Evolutionary conservation across 1,140 invertebrate genomes (phyloP).

Genomic region (Onthophagus taurus): DNA sequence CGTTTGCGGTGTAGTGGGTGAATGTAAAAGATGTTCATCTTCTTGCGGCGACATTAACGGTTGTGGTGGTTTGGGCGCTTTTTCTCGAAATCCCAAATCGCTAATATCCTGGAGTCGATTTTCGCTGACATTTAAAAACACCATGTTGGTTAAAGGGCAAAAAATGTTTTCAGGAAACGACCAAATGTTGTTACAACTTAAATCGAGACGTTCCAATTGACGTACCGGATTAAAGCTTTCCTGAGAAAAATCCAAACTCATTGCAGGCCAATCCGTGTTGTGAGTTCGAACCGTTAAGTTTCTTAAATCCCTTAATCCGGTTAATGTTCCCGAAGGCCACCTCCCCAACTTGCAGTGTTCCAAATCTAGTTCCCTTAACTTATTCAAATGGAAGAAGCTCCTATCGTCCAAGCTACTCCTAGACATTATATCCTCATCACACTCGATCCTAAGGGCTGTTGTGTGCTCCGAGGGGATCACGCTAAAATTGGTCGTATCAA

Average conservation of each 20-base stretch:
- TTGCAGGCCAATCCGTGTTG: slow-evolving; percentile 66
- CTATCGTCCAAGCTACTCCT: slow-evolving; percentile 62
- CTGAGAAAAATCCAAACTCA: slow-evolving; percentile 66
- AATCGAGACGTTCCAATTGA: slow-evolving; percentile 70
- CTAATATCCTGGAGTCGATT: slow-evolving; percentile 77
- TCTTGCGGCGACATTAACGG: slow-evolving; percentile 52
- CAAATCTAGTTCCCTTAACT: slow-evolving; percentile 66
- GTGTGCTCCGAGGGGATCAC: slow-evolving; percentile 77
- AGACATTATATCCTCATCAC: slow-evolving; percentile 64
- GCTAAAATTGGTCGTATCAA: slow-evolving; percentile 79
- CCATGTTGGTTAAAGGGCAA: slow-evolving; percentile 67
- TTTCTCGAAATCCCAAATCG: slow-evolving; percentile 65
- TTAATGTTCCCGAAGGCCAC: slow-evolving; percentile 63
- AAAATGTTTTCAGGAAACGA: slow-evolving; percentile 76
- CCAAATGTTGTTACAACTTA: slow-evolving; percentile 83
- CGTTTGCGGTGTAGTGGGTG: slow-evolving; percentile 38
- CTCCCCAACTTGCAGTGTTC: slow-evolving; percentile 76
- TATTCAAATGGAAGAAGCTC: slow-evolving; percentile 68
- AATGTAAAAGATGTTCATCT: slow-evolving; percentile 35
- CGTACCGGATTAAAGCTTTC: slow-evolving; percentile 61
- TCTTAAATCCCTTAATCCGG: slow-evolving; percentile 62
- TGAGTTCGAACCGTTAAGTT: slow-evolving; percentile 73
- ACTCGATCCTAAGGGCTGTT: slow-evolving; percentile 65
- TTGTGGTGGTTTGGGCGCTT: slow-evolving; percentile 44
- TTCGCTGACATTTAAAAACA: slow-evolving; percentile 68